Conservation (phyloP, 2,797 vertebrate species). For the Pristis pectinata region DNA sequence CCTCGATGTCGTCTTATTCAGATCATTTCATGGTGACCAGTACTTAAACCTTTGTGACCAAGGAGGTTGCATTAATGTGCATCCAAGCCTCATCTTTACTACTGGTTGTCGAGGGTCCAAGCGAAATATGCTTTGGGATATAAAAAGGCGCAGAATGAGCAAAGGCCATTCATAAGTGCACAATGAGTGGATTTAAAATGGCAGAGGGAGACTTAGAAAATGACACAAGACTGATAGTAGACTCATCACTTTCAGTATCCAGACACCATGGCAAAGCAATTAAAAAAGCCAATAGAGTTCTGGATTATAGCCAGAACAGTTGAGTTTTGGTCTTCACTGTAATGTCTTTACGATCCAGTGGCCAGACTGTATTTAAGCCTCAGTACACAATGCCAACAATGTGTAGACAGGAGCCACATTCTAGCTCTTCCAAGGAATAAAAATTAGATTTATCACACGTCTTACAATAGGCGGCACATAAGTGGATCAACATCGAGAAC, state of each 20-base stretch:
- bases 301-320: background rate
- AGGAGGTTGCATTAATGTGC: background rate
- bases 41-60: background rate
- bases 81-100: background rate
- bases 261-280: constrained; percentile 5
- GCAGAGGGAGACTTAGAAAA: background rate
- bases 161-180: background rate
- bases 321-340: background rate
- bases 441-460: background rate
- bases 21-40: background rate
- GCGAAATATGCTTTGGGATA: background rate
- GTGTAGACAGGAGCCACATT: background rate
- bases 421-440: background rate
- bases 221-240: background rate
- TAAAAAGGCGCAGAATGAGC: background rate
- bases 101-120: background rate
- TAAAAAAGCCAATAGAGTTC: background rate
- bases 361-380: background rate
- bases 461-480: background rate
- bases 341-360: background rate
- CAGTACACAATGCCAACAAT: background rate
- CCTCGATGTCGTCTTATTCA: background rate
- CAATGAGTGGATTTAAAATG: background rate
- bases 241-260: background rate
- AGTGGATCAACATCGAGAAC: background rate